Base-by-base conservation (phyloP, 2,888 invertebrate genomes). In the Eumacrocentrus americanus region DNA sequence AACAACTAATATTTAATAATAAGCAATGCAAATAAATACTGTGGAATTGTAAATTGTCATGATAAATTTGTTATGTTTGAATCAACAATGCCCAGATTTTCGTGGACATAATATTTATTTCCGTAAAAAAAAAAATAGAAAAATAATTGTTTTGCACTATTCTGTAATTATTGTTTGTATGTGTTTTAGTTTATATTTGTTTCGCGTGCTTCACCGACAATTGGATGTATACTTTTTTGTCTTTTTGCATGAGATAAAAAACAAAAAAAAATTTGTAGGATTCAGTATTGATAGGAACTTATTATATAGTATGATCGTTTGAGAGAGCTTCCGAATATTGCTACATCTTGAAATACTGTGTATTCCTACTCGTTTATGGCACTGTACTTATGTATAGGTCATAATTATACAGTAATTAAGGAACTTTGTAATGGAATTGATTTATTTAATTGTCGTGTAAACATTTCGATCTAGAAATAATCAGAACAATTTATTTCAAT, bases 11-110 rank as follows among this genome's bases (percentile, higher is more conserved):
- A 64, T 61, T 63, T 61, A 67, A 64, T 61, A 56, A 23, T 35
- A 73, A 75, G 71, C 68, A 73, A 73, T 73, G 76, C 72, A 76
- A 76, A 74, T 73, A 74, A 73, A 71, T 62, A 76, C 71, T 72
- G 70, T 73, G 74, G 72, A 77, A 74, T 76, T 76, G 73, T 72
- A 37, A 9, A 14, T 52, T 40, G 16, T 42, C 25, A 47, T 58
- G 29, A 52, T 14, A 46, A 52, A 14, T 44, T 37, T 54, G 60
- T 20, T 12, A 34, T 59, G 23, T 38, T 37, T 22, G 52, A 44
- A 23, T 42, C n/a, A 29, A 52, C 20, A 52, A 23, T 22, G 2
- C 20, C 23, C 23, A 54, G 40, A 16, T 54, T 54, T 54, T 44
- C 20, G 18, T 29, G 12, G n/a, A 18, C 29, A 55, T 29, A 40